A percentile compares a stretch with the other conserved stretches of the same genome.
Evolutionary conservation across 2,797 vertebrate species (phyloP).

Genomic region (Enteromius fasciolatus): DNA sequence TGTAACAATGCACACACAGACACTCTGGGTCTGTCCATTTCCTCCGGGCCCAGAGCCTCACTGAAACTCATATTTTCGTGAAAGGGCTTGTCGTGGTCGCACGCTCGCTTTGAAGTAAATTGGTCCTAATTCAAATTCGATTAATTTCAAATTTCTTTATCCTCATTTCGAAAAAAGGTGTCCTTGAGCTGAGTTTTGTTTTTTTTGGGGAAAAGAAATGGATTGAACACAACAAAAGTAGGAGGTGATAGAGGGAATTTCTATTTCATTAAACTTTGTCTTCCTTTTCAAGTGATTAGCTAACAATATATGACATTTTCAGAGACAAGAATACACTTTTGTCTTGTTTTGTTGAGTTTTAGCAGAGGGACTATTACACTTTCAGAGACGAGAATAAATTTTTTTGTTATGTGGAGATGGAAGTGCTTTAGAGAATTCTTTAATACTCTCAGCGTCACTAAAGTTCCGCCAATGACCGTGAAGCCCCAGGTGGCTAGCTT

Average conservation of each 20-base stretch:
- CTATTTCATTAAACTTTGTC: neutral
- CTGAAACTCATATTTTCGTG: conserved; percentile 6
- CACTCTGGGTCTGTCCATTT: conserved; percentile 21
- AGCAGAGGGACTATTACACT: too few species aligned
- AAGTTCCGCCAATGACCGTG: too few species aligned
- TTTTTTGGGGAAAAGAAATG: conserved; percentile 67
- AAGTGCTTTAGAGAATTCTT: too few species aligned
- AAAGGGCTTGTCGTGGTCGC: neutral
- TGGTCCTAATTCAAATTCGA: conserved; percentile 41
- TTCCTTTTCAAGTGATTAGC: neutral
- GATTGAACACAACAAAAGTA: conserved; percentile 55
- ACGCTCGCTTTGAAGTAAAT: conserved; percentile 50
- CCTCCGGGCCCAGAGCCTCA: neutral
- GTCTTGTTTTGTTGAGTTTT: too few species aligned
- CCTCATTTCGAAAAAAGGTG: conserved; percentile 52
- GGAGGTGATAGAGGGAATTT: neutral
- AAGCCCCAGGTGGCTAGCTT: too few species aligned
- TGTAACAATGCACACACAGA: conserved; percentile 35
- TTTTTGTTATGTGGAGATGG: too few species aligned
- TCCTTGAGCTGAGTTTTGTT: conserved; percentile 58
- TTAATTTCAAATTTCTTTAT: conserved; percentile 10
- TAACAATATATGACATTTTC: neutral
- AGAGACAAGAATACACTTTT: too few species aligned
- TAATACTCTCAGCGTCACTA: too few species aligned
- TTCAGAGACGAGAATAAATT: too few species aligned